These are phyloP conservation scores for Congeria kusceri DNA, from an alignment of 2,888 invertebrate species.

Conservation along the genomic window DNA sequence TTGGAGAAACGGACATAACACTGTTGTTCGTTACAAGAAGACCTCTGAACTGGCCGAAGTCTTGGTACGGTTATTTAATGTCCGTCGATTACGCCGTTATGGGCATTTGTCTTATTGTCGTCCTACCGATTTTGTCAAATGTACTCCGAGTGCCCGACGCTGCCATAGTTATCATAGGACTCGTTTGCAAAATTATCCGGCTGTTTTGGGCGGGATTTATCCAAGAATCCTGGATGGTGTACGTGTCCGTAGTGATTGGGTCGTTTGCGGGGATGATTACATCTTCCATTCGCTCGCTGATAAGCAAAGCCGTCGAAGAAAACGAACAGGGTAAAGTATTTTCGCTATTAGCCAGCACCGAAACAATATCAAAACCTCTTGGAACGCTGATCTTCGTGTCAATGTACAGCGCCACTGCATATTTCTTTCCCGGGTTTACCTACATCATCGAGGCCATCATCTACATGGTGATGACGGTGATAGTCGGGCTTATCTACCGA, in stretches of 20 bases:
- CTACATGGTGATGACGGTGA: constrained; percentile 69
- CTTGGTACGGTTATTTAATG: constrained; percentile 83
- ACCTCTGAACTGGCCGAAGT: constrained; percentile 82
- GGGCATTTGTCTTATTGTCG: constrained; percentile 80
- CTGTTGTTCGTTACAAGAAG: constrained; percentile 80
- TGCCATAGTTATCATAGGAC: constrained; percentile 79
- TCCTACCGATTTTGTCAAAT: constrained; percentile 81
- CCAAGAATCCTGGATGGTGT: constrained; percentile 81
- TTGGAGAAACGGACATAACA: constrained; percentile 84
- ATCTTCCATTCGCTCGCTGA: constrained; percentile 80
- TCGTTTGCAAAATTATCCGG: constrained; percentile 80
- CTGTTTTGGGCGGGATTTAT: constrained; percentile 79
- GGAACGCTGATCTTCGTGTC: constrained; percentile 81
- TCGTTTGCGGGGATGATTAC: constrained; percentile 82
- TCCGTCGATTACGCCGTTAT: constrained; percentile 84
- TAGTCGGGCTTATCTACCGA: constrained; percentile 66
- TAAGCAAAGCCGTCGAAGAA: constrained; percentile 82
- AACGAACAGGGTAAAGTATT: constrained; percentile 84
- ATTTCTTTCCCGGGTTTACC: constrained; percentile 80
- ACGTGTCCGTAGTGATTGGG: constrained; percentile 79
- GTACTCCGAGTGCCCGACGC: constrained; percentile 76
- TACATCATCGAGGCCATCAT: constrained; percentile 78
- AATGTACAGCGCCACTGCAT: constrained; percentile 80
- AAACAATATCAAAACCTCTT: constrained; percentile 81
- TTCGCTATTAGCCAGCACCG: constrained; percentile 81